Percentiles rank a stretch among this genome's conserved stretches.
phyloP scores from a whole-genome alignment of 2,888 invertebrate species.

The Elaeidobius kamerunicus region DNA sequence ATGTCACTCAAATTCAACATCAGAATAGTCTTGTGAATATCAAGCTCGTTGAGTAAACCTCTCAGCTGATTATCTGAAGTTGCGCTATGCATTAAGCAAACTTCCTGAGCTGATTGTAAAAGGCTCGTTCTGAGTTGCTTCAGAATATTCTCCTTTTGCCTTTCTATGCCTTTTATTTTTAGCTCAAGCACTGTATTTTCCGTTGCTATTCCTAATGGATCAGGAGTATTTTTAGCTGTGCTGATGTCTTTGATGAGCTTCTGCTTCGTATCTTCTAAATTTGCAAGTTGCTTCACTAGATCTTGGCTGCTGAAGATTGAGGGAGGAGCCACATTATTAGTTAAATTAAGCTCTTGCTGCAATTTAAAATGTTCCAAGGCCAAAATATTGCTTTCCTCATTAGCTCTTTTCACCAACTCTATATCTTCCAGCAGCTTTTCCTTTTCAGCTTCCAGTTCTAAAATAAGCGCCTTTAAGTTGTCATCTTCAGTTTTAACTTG shows the following conservation, averaged over 20 bases:
- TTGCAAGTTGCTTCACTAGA: slow-evolving; percentile 15
- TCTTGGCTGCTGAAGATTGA: slow-evolving; percentile 7
- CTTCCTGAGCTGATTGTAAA: slow-evolving; percentile 30
- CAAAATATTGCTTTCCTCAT: slow-evolving; percentile 25
- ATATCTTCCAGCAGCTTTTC: slow-evolving; percentile 17
- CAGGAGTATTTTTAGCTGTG: background rate
- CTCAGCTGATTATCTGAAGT: slow-evolving; percentile 34
- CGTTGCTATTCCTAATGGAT: slow-evolving; percentile 12
- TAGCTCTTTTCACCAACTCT: slow-evolving; percentile 27
- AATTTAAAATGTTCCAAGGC: slow-evolving; percentile 29
- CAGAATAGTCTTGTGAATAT: slow-evolving; percentile 35
- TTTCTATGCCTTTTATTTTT: slow-evolving; percentile 33
- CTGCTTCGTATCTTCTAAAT: slow-evolving; percentile 16
- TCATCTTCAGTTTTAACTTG: slow-evolving; percentile 28
- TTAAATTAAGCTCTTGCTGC: slow-evolving; percentile 30
- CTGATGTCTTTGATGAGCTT: slow-evolving; percentile 12
- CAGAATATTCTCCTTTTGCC: slow-evolving; percentile 31
- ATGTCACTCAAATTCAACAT: slow-evolving; percentile 32
- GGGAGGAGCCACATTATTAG: no score
- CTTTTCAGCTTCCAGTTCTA: slow-evolving; percentile 32
- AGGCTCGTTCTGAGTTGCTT: slow-evolving; percentile 30
- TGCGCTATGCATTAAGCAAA: slow-evolving; percentile 27
- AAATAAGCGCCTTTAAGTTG: slow-evolving; percentile 29
- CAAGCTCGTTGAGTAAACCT: slow-evolving; percentile 34
- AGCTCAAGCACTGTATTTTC: slow-evolving; percentile 28